Evolutionary conservation across 2,888 invertebrate genomes (phyloP), one percentile per base, ranked within the genome.

Genomic region (Tiliacea citrago): DNA sequence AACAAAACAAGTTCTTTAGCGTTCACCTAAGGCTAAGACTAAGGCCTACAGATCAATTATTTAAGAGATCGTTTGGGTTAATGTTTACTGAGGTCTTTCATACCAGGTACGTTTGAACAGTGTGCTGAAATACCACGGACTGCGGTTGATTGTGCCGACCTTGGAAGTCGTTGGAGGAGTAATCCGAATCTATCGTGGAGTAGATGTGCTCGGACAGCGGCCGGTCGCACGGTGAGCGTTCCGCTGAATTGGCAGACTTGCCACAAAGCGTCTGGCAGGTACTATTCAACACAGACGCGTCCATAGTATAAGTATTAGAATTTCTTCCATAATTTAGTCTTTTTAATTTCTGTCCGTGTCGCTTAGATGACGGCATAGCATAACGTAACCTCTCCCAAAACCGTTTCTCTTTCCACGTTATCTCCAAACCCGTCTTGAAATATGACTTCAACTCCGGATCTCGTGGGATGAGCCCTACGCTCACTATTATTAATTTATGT

Each of bases 381-480:
- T 98, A 99, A 88, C 98, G 97, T 89, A 99, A 97, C 92, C 99
- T 98, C 93, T 99, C 99, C 99, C 99, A 99, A 96, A 99, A 99
- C 90, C 98, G 97, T 92, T 98, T 98, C 95, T 99, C 99, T 91
- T 98, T 98, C 98, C 98, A 98, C 88, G 98, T 97, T 89, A 99
- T 97, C 88, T 98, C 97, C 83, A 98, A 98, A 93, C 98, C 98
- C 82, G 98, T 98, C 95, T 99, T 98, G 83, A 99, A 97, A 93
- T 99, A 99, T 77, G 98, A 98, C 92, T 98, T 97, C 84, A 99
- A 97, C 91, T 99, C 99, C 72, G 98, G 98, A 92, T 99, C 99
- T 86, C 98, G 97, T 91, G 98, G 98, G 74, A 98, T 98, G 79
- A 98, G 97, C 81, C 98, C 97, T 77, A 98, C 97, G 85, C 98